Evolutionary conservation across 1,140 invertebrate genomes (phyloP).

Genomic region (fruit fly (Drosophila melanogaster)): Release_6_plus_ISO1_MT NT_033779.5:15763501-15764000

Average conservation of each 20-base stretch:
- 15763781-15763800: conserved; percentile 68
- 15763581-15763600: conserved; percentile 16
- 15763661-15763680: conserved; percentile 70
- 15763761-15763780: conserved; percentile 78
- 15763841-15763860: conserved; percentile 59
- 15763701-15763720: conserved; percentile 68
- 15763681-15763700: conserved; percentile 70
- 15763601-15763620: no score
- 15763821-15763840: conserved; percentile 54
- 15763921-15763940: not conserved
- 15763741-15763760: conserved; percentile 51
- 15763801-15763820: conserved; percentile 58
- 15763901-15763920: no score
- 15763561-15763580: conserved; percentile 39
- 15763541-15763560: conserved; percentile 51
- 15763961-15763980: not conserved
- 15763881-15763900: not conserved
- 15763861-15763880: conserved; percentile 19
- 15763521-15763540: conserved; percentile 65
- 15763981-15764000: no score
- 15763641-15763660: conserved; percentile 6
- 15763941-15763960: not conserved
- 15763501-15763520: conserved; percentile 61
- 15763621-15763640: conserved; percentile 32
- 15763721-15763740: conserved; percentile 77